Evolutionary conservation across 2,113 vertebrate species (phyloP), one percentile per base, ranked within the genome.

Genomic region (Turnix velox): DNA sequence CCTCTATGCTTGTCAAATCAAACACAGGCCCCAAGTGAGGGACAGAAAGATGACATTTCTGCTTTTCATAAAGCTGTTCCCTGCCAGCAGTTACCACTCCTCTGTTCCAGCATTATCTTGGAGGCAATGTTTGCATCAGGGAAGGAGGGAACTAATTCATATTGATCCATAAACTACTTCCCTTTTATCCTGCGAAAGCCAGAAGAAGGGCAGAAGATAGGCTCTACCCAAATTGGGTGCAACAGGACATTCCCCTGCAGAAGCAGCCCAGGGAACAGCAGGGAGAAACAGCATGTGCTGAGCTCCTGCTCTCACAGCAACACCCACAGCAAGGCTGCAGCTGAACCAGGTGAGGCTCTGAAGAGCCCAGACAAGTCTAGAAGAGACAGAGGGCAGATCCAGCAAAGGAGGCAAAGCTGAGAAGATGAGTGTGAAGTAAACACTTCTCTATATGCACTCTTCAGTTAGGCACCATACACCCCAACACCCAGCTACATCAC

Each of bases 1-100:
- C 27, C 77, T 82, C 67, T 51, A 15, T 40, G 76, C 54, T 94
- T 87, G 79, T 55, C 58, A 79, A 79, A 92, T 52, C 27, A 74
- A 75, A 84, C 65, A 59, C 13, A 84, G 66, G 73, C 59, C 59
- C 51, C 55, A 91, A 75, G 42, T 4, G 31, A 73, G 46, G 81
- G 28, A 48, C 57, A 91, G 66, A 52, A 84, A 68, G 76, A 84
- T 30, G 27, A 31, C 31, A 43, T 67, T 49, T 19, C 52, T 59
- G 57, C 57, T 81, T 75, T 78, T 75, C 48, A 51, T 31, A 84
- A 71, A 72, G n/a, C 51, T 33, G 22, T 24, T 76, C 31, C 43
- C 35, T 27, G 61, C 39, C 46, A 92, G 54, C 40, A 45, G n/a
- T 19, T 57, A 52, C 15, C 25, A 15, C 63, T 93, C 23, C 35